A percentile compares a stretch with the other conserved stretches of the same genome.
phyloP scores from a whole-genome alignment of 1,140 invertebrate genomes.

The Temnothorax nylanderi region DNA sequence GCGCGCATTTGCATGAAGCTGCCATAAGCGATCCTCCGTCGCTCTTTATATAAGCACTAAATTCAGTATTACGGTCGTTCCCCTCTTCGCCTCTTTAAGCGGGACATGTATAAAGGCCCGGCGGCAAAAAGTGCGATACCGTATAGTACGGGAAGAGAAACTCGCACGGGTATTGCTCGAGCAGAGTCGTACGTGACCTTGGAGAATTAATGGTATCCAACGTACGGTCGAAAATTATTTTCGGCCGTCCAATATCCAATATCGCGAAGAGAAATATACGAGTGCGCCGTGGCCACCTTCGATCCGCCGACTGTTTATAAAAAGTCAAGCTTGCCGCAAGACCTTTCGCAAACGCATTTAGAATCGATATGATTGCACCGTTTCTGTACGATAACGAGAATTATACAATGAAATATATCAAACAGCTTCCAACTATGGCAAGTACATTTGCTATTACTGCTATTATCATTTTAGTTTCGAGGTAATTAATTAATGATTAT shows the following conservation, averaged over 20 bases:
- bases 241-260: constrained; percentile 50
- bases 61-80: constrained; percentile 66
- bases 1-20: constrained; percentile 69
- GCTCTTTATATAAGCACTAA: constrained; percentile 72
- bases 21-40: constrained; percentile 68
- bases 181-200: constrained; percentile 48
- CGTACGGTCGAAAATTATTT: constrained; percentile 58
- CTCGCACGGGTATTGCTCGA: constrained; percentile 26
- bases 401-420: constrained; percentile 8
- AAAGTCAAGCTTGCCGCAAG: constrained; percentile 12
- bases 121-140: constrained; percentile 45
- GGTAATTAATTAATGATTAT: background rate
- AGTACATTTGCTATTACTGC: background rate
- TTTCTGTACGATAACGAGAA: background rate
- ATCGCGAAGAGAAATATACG: constrained; percentile 44
- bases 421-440: background rate
- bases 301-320: constrained; percentile 34
- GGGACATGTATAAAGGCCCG: constrained; percentile 43
- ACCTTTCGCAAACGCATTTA: background rate
- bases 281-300: constrained; percentile 17
- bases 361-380: background rate
- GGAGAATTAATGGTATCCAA: constrained; percentile 55
- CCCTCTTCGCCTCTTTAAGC: constrained; percentile 1
- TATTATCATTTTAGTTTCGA: background rate
- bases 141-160: constrained; percentile 4